These are phyloP conservation scores for Dysmachus trigonus DNA, from an alignment of 2,888 invertebrate genomes.

Conservation along the genomic window DNA sequence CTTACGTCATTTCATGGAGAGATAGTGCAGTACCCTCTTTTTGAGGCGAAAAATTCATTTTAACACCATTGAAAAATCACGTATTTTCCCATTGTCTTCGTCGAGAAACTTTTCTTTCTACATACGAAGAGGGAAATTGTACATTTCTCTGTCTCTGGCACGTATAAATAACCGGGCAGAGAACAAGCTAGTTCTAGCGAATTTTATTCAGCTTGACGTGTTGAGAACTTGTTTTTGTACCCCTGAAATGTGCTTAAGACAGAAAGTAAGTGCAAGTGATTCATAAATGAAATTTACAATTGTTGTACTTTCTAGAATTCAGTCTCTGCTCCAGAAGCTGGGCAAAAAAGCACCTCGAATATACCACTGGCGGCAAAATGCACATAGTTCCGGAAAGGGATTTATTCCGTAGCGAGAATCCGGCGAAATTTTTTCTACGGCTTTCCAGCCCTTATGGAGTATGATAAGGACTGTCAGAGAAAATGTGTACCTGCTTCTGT, in stretches of 20 bases:
- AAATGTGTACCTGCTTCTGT: neutral
- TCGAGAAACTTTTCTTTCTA: neutral
- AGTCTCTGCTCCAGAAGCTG: neutral
- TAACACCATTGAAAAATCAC: slow-evolving; percentile 8
- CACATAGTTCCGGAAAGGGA: neutral
- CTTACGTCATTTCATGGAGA: neutral
- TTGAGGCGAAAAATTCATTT: neutral
- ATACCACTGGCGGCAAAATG: neutral
- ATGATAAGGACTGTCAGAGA: neutral
- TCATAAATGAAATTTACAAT: slow-evolving; percentile 24
- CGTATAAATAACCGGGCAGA: neutral
- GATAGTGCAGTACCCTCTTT: neutral
- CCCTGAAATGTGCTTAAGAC: slow-evolving; percentile 28
- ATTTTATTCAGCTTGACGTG: slow-evolving; percentile 31
- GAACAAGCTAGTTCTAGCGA: neutral
- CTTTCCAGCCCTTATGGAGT: neutral
- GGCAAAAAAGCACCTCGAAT: neutral
- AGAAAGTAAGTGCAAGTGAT: slow-evolving; percentile 35
- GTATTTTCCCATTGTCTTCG: neutral
- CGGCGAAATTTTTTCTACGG: neutral
- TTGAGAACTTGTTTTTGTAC: slow-evolving; percentile 7
- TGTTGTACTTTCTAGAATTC: slow-evolving; percentile 1
- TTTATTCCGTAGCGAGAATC: neutral
- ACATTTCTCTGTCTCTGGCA: slow-evolving; percentile 11
- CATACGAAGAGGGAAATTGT: neutral